Conservation (phyloP, 2,797 vertebrate species). For the Valencia hispanica region DNA sequence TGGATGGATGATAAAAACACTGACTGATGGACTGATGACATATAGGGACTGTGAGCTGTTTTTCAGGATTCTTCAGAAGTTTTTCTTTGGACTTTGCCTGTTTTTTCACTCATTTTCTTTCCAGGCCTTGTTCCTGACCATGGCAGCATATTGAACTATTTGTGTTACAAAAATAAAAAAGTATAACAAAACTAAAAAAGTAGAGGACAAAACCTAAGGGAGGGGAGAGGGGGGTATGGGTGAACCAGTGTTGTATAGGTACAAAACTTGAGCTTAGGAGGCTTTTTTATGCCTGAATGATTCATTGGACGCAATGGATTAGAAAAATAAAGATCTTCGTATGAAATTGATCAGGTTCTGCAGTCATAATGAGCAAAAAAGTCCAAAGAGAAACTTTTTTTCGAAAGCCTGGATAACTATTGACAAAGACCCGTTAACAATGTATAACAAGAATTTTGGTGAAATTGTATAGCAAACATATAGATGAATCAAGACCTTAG, state of each 20-base stretch:
- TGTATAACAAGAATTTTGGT: neutral
- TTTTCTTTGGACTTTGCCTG: neutral
- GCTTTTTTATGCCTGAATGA: neutral
- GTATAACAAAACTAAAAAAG: too few species aligned
- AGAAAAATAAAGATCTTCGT: neutral
- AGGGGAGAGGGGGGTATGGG: too few species aligned
- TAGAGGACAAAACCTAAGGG: too few species aligned
- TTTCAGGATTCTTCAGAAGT: neutral
- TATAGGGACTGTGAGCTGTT: too few species aligned
- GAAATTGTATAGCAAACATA: neutral
- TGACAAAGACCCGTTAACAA: neutral
- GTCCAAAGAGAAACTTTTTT: neutral
- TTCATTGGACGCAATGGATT: neutral
- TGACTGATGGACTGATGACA: too few species aligned
- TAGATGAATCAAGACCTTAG: neutral
- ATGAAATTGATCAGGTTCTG: neutral
- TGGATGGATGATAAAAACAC: too few species aligned
- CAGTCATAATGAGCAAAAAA: neutral
- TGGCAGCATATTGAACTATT: neutral
- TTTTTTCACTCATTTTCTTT: neutral
- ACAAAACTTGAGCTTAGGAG: neutral
- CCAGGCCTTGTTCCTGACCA: neutral
- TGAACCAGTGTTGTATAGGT: too few species aligned
- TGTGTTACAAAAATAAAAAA: neutral
- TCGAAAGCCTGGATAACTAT: neutral